Percentiles rank a stretch among this genome's conserved stretches.
Evolutionary conservation across 2,888 invertebrate genomes (phyloP).

Genomic region (Nomada flava): DNA sequence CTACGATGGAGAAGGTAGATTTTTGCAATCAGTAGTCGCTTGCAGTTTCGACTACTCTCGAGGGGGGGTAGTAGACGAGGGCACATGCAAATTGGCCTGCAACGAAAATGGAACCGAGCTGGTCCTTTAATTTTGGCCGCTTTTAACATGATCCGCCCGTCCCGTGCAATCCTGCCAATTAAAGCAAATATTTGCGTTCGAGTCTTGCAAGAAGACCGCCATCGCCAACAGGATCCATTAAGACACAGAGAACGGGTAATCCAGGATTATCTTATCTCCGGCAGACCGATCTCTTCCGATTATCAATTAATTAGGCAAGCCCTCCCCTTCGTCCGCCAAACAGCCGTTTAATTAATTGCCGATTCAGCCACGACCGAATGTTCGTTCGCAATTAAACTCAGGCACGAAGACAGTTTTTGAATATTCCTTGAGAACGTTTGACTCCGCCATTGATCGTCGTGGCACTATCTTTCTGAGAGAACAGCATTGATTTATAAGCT

Average conservation of each 20-base stretch:
- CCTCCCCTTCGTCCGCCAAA: slow-evolving; percentile 51
- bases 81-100: slow-evolving; percentile 20
- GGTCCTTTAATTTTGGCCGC: slow-evolving; percentile 20
- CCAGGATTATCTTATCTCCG: slow-evolving; percentile 53
- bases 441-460: no score
- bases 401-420: background rate
- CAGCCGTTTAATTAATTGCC: slow-evolving; percentile 64
- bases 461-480: no score
- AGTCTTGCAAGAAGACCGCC: slow-evolving; percentile 42
- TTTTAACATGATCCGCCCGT: slow-evolving; percentile 24
- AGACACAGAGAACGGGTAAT: slow-evolving; percentile 53
- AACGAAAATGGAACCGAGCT: slow-evolving; percentile 7
- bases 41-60: background rate
- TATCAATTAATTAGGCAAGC: slow-evolving; percentile 66
- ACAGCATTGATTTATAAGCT: background rate
- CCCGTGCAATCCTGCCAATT: slow-evolving; percentile 45
- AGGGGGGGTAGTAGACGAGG: background rate
- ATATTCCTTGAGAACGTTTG: background rate
- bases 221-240: slow-evolving; percentile 23
- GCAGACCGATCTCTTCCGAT: slow-evolving; percentile 59
- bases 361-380: slow-evolving; percentile 47
- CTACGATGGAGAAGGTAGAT: slow-evolving; percentile 16
- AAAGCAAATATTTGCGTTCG: slow-evolving; percentile 56
- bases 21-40: slow-evolving; percentile 12
- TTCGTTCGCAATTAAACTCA: slow-evolving; percentile 48